Evolutionary conservation across 2,888 invertebrate genomes (phyloP).

Genomic region (Synanthedon formicaeformis): DNA sequence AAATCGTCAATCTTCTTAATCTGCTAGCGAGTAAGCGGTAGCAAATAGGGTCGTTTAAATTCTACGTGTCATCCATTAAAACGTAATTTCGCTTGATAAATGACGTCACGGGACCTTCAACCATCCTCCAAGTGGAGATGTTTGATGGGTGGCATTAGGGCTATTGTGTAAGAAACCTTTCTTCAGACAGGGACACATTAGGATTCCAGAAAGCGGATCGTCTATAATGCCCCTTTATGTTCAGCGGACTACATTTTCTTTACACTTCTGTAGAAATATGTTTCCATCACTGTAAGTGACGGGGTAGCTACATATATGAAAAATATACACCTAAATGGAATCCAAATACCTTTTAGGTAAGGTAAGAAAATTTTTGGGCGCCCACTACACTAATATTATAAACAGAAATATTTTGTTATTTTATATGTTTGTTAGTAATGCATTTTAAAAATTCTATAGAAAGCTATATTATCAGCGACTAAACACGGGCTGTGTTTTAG

Average conservation of each 20-base stretch:
- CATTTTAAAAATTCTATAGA: no score
- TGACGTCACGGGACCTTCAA: conserved; percentile 13
- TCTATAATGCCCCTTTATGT: not conserved
- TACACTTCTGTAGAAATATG: no score
- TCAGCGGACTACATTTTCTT: not conserved
- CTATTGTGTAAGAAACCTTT: not conserved
- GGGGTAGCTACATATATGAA: no score
- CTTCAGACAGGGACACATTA: not conserved
- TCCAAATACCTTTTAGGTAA: no score
- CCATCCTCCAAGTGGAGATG: conserved; percentile 1
- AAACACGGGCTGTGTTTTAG: no score
- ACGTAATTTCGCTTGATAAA: conserved; percentile 28
- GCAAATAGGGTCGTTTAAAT: not conserved
- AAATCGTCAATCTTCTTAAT: not conserved
- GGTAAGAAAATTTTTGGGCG: no score
- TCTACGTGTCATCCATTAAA: conserved; percentile 2
- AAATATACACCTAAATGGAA: no score
- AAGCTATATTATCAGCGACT: no score
- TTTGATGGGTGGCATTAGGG: conserved; percentile 6
- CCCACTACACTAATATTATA: no score
- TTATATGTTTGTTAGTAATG: no score
- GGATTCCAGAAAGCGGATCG: not conserved
- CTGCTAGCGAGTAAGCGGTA: not conserved
- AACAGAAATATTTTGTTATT: no score
- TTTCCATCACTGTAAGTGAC: no score